Conservation (phyloP, 2,113 vertebrate genomes). For the Recurvirostra avosetta region DNA sequence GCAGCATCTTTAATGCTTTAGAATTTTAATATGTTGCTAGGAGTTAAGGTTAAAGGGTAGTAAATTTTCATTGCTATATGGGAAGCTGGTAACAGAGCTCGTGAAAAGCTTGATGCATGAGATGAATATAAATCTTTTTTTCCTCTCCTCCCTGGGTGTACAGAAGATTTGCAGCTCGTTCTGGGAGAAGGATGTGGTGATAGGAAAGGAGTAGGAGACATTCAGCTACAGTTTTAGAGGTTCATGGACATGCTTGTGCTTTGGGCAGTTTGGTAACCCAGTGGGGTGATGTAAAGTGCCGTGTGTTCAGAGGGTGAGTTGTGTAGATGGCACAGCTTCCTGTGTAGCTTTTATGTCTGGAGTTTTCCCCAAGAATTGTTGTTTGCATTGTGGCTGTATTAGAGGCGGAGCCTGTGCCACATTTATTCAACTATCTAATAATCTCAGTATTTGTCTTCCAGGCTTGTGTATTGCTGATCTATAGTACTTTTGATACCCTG, state of each 20-base stretch:
- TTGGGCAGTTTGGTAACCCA: no score
- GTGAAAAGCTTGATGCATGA: not conserved
- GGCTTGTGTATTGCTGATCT: not conserved
- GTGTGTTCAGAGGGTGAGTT: no score
- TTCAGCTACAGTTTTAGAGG: no score
- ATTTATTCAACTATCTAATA: not conserved
- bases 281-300: no score
- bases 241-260: no score
- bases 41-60: constrained; percentile 11
- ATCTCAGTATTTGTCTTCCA: not conserved
- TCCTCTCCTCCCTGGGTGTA: not conserved
- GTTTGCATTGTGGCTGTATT: not conserved
- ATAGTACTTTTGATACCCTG: not conserved
- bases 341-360: not conserved
- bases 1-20: not conserved
- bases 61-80: not conserved
- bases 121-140: not conserved
- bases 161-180: not conserved
- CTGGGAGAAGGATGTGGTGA: not conserved
- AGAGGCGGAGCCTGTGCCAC: not conserved
- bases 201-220: no score
- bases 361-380: not conserved
- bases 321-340: not conserved
- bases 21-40: not conserved
- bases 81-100: constrained; percentile 1